These are phyloP conservation scores for Glaucomys volans DNA, from an alignment of 2,113 vertebrate species.

Conservation along the genomic window DNA sequence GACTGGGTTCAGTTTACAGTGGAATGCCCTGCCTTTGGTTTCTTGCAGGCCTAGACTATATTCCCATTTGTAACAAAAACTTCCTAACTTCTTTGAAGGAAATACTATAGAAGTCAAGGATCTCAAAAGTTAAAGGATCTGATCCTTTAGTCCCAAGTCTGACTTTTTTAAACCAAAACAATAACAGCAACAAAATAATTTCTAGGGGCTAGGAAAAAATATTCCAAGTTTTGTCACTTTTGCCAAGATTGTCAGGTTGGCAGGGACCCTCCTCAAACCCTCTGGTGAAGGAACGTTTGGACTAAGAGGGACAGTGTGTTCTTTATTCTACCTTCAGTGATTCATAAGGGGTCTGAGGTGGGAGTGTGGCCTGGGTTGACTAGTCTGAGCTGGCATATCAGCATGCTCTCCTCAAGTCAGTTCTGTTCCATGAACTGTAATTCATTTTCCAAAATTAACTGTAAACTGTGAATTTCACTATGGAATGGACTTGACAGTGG, in stretches of 20 bases:
- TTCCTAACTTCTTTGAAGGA: constrained; percentile 35
- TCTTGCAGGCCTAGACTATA: background rate
- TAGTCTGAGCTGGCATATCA: background rate
- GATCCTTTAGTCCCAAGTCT: constrained; percentile 4
- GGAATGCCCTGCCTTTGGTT: background rate
- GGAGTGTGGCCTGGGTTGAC: background rate
- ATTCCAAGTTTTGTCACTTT: constrained; percentile 40
- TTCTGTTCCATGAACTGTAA: background rate
- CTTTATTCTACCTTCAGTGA: background rate
- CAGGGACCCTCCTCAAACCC: background rate
- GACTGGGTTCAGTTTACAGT: background rate
- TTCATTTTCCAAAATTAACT: background rate
- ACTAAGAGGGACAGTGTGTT: background rate
- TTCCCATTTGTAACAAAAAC: background rate
- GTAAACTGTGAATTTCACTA: background rate
- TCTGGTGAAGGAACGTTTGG: constrained; percentile 46
- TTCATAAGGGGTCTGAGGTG: background rate
- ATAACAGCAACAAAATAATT: background rate
- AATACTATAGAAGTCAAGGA: background rate
- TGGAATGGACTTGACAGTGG: background rate
- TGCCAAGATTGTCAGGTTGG: background rate
- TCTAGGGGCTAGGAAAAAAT: background rate
- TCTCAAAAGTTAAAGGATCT: constrained; percentile 5
- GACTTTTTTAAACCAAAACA: constrained; percentile 18
- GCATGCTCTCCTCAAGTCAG: background rate